These are phyloP conservation scores for Epizoanthus stellaris DNA, from an alignment of 92 coral and sea anemone genomes.

Conservation along the genomic window DNA sequence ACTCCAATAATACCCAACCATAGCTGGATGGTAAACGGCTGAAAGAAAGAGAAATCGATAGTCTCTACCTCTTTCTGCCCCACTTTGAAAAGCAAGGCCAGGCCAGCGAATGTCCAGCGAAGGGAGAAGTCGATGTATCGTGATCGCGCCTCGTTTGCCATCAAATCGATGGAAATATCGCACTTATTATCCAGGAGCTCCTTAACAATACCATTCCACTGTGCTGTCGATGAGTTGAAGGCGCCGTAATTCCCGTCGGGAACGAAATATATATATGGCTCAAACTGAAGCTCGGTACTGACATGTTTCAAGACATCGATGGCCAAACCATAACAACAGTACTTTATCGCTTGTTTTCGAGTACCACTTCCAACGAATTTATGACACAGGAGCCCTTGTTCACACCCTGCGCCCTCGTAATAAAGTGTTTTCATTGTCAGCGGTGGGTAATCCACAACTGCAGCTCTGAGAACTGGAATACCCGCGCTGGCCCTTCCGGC, in stretches of 20 bases:
- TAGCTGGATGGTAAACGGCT: conserved; percentile 74
- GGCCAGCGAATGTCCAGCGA: conserved; percentile 89
- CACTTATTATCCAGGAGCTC: conserved; percentile 70
- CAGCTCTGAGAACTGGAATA: conserved; percentile 69
- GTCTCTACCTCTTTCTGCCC: conserved; percentile 78
- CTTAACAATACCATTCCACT: conserved; percentile 84
- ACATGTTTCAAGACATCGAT: conserved; percentile 82
- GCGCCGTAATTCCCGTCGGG: conserved; percentile 94
- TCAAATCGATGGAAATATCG: conserved; percentile 85
- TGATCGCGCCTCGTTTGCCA: conserved; percentile 91
- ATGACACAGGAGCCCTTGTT: conserved; percentile 71
- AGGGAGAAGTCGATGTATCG: conserved; percentile 84
- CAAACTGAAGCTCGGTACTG: conserved; percentile 75
- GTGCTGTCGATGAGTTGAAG: conserved; percentile 63
- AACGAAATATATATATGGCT: conserved; percentile 79
- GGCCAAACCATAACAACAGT: conserved; percentile 87
- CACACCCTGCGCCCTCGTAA: conserved; percentile 63
- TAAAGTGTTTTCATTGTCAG: conserved; percentile 79
- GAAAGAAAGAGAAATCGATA: conserved; percentile 80
- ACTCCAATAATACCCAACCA: conserved; percentile 83
- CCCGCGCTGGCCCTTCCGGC: conserved; percentile 48
- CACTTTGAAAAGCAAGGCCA: conserved; percentile 82
- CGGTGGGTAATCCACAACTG: conserved; percentile 90
- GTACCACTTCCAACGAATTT: conserved; percentile 40
- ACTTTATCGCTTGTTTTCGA: conserved; percentile 45